Evolutionary conservation across 1,140 invertebrate species (phyloP).

Genomic region (Luehdorfia chinensis): DNA sequence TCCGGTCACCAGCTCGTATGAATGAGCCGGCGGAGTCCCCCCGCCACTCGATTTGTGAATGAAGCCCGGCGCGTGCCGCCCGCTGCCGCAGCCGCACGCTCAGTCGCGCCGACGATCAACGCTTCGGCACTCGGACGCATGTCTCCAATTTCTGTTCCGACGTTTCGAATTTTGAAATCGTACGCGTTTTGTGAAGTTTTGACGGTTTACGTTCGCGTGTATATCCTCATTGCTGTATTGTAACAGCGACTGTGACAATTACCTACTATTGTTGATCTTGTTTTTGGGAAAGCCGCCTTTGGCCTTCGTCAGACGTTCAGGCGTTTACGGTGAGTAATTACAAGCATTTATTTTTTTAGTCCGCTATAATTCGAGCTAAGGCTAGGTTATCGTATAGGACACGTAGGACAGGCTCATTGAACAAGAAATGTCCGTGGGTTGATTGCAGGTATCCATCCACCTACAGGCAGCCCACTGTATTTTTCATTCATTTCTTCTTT

Average conservation of each 20-base stretch:
- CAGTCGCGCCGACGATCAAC: constrained; percentile 61
- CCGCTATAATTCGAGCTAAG: too few relatives aligned
- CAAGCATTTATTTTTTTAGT: too few relatives aligned
- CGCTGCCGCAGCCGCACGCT: constrained; percentile 58
- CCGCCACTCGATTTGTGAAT: constrained; percentile 69
- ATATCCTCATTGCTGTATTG: constrained; percentile 4
- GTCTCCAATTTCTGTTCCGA: constrained; percentile 38
- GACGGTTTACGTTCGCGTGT: constrained; percentile 23
- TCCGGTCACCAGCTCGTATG: constrained; percentile 56
- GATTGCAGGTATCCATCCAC: constrained; percentile 10
- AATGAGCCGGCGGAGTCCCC: constrained; percentile 42
- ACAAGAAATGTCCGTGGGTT: constrained; percentile 57
- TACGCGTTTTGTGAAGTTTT: constrained; percentile 34
- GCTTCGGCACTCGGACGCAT: constrained; percentile 58
- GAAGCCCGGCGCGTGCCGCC: constrained; percentile 39
- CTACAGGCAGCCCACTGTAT: constrained; percentile 4
- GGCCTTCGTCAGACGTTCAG: constrained; percentile 31
- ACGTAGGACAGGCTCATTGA: constrained; percentile 61
- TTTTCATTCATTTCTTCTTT: constrained; percentile 28
- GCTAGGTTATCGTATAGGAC: too few relatives aligned
- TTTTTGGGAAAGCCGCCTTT: constrained; percentile 37
- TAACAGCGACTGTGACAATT: constrained; percentile 45
- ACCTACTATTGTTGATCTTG: constrained; percentile 22
- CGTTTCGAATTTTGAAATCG: constrained; percentile 57
- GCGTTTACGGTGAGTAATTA: constrained; percentile 58